Evolutionary conservation across 2,797 vertebrate species (phyloP), one percentile per base, ranked within the genome.

Genomic region (Sebastes kiyomatsui): DNA sequence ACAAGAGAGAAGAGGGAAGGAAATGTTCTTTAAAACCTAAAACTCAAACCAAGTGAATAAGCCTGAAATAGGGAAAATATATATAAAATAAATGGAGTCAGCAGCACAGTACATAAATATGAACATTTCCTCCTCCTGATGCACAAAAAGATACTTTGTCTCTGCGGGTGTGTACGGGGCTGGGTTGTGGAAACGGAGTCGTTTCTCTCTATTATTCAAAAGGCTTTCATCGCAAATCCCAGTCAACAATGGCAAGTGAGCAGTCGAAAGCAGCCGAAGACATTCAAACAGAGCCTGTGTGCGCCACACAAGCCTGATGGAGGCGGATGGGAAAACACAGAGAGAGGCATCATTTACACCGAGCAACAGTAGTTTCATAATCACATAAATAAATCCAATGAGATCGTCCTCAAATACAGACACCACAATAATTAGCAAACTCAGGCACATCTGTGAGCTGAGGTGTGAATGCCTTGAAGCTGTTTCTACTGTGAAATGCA

Each of bases 171-270:
- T 73, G 64, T 71, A 30, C 18, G 68, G 86, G 60, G 23, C 78
- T 27, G 25, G 38, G 16, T 59, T 79, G 77, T 66, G 38, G 72
- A 87, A 85, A 89, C 25, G 49, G 65, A 83, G 72, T 42, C 38
- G 16, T 78, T 75, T 88, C 72, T 78, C 74, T 88, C 67, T 60
- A 66, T 85, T 86, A 90, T 92, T 91, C 80, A 90, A 80, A 91
- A 79, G 60, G 59, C 72, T 88, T 90, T 90, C 75, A 78, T 73
- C 10, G 1, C 76, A 79, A 80, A 92, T 85, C 81, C 88, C 80
- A 68, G 82, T 81, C 82, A 93, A 91, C 89, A 90, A 83, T 66
- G 78, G 84, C 88, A 92, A 90, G 86, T 87, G 76, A 87, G 67
- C 64, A 81, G 82, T 87, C 70, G 42, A 87, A 81, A 77, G 76